Percentiles rank a stretch among this genome's conserved stretches.
Evolutionary conservation across 2,888 invertebrate genomes (phyloP).

Genomic region (Melolontha melolontha): DNA sequence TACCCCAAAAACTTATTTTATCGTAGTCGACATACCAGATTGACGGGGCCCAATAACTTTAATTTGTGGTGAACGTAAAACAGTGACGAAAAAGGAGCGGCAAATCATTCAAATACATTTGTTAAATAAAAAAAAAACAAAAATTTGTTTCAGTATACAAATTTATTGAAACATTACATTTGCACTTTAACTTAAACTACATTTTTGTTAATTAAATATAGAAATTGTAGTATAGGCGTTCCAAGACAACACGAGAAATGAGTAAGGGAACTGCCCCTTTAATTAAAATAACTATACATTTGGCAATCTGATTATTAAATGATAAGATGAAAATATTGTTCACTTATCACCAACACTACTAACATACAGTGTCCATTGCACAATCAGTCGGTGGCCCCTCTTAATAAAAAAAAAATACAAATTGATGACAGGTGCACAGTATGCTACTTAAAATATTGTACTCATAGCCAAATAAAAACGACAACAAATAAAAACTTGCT

Average conservation of each 20-base stretch:
- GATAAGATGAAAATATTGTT: conserved; percentile 42
- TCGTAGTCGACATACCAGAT: no score
- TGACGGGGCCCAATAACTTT: no score
- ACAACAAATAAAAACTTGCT: conserved; percentile 16
- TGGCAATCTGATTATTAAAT: conserved; percentile 49
- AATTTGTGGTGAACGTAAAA: no score
- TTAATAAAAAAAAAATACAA: conserved; percentile 18
- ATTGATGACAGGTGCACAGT: conserved; percentile 35
- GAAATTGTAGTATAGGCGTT: conserved; percentile 27
- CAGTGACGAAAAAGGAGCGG: no score
- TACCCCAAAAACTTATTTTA: no score
- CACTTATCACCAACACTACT: conserved; percentile 49
- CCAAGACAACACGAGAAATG: conserved; percentile 18
- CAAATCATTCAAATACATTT: no score
- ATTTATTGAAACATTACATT: conserved; percentile 58
- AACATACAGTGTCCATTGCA: conserved; percentile 49
- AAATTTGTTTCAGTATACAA: conserved; percentile 52
- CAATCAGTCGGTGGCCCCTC: conserved; percentile 49
- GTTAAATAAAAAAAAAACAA: conserved; percentile 1
- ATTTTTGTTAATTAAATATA: conserved; percentile 47
- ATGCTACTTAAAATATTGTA: conserved; percentile 28
- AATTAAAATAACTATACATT: conserved; percentile 50
- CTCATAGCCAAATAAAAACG: conserved; percentile 14
- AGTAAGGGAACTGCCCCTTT: conserved; percentile 29
- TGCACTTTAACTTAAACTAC: conserved; percentile 53